These are phyloP conservation scores for Dynastes tityus DNA, from an alignment of 2,888 invertebrate species.

Conservation along the genomic window DNA sequence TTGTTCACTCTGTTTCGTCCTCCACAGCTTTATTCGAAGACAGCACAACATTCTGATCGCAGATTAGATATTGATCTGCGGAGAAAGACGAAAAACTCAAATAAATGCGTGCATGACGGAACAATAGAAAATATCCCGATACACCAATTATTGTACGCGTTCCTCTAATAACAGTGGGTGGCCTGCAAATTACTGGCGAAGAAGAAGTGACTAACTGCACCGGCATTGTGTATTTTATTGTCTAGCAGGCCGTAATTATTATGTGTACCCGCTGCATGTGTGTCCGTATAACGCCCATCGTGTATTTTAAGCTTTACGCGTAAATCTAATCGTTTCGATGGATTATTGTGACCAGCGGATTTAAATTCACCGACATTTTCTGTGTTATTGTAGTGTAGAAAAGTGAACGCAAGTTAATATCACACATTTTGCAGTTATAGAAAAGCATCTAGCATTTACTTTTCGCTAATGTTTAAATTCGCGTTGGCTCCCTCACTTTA, in stretches of 20 bases:
- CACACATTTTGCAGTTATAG: too few species aligned
- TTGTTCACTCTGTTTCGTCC: background rate
- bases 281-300: background rate
- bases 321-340: constrained; percentile 43
- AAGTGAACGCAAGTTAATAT: background rate
- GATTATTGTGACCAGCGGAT: constrained; percentile 38
- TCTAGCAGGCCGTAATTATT: constrained; percentile 45
- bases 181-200: constrained; percentile 49
- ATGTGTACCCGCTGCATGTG: constrained; percentile 8
- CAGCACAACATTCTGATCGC: constrained; percentile 42
- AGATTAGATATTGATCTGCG: constrained; percentile 50
- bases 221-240: constrained; percentile 50
- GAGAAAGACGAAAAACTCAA: constrained; percentile 48
- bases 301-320: constrained; percentile 37
- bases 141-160: constrained; percentile 50
- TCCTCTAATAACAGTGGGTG: constrained; percentile 51
- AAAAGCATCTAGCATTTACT: too few species aligned
- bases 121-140: constrained; percentile 52
- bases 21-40: constrained; percentile 14
- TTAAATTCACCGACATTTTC: constrained; percentile 39
- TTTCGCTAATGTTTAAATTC: too few species aligned
- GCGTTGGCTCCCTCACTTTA: too few species aligned
- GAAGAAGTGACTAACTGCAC: constrained; percentile 50
- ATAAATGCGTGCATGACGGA: constrained; percentile 53
- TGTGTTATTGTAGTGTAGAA: constrained; percentile 24